A percentile compares a stretch with the other conserved stretches of the same genome.
Evolutionary conservation across 1,140 invertebrate genomes (phyloP).

Genomic region (Rhopalosiphum maidis): DNA sequence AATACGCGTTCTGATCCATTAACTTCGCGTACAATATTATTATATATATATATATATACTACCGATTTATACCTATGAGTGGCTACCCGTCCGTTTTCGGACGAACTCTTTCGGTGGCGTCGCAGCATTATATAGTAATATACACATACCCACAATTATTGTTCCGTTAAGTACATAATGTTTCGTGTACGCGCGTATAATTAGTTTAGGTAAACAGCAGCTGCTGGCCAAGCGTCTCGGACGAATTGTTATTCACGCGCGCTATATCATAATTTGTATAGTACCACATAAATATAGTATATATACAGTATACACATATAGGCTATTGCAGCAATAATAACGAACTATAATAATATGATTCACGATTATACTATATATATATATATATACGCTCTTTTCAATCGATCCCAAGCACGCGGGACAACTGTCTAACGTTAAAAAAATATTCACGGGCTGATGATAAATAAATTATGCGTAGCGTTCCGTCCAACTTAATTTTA

Average conservation of each 20-base stretch:
- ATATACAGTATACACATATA: not conserved
- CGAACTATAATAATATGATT: not conserved
- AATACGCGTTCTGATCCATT: not conserved
- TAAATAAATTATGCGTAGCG: not conserved
- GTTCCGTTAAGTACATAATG: constrained; percentile 32
- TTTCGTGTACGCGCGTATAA: constrained; percentile 16
- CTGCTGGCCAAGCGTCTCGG: not conserved
- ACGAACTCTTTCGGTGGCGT: not conserved
- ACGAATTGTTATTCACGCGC: not conserved
- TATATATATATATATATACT: not conserved
- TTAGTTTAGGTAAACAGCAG: not conserved
- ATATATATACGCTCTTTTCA: not conserved
- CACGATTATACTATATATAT: not conserved
- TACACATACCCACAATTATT: not conserved
- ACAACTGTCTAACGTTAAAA: not conserved
- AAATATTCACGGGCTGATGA: not conserved
- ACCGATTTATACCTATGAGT: not conserved
- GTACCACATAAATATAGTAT: not conserved
- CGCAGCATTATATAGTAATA: not conserved
- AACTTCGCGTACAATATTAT: not conserved
- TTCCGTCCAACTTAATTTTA: not conserved
- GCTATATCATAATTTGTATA: not conserved
- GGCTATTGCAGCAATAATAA: not conserved
- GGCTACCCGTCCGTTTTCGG: not conserved
- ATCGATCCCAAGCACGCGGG: not conserved